Conservation (phyloP, 2,113 vertebrate genomes). For the Regulus satrapa region DNA sequence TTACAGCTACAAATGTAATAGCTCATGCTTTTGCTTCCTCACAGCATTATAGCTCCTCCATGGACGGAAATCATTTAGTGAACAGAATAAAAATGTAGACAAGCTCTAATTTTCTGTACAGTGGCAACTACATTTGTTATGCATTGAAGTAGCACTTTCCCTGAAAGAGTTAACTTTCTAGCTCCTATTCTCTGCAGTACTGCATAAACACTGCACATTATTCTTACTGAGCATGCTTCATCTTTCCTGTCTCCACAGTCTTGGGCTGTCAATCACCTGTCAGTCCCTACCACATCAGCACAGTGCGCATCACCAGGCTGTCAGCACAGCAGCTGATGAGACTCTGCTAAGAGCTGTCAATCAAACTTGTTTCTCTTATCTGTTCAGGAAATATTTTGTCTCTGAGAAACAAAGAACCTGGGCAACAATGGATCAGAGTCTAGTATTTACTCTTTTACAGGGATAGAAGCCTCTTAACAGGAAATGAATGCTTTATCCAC, state of each 20-base stretch:
- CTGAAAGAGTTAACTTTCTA: slow-evolving; percentile 65
- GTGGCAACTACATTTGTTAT: not conserved
- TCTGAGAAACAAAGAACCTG: slow-evolving; percentile 75
- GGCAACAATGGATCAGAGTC: slow-evolving; percentile 63
- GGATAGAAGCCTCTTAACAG: slow-evolving; percentile 6
- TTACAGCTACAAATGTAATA: slow-evolving; percentile 1
- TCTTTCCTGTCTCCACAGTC: slow-evolving; percentile 63
- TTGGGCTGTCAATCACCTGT: slow-evolving; percentile 79
- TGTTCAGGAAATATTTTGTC: slow-evolving; percentile 77
- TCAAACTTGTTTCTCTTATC: slow-evolving; percentile 77
- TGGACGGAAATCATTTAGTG: not conserved
- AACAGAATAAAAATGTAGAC: not conserved
- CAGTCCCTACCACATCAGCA: slow-evolving; percentile 73
- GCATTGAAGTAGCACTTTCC: not conserved
- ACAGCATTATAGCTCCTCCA: not conserved
- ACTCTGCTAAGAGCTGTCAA: slow-evolving; percentile 69
- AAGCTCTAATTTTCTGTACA: not conserved
- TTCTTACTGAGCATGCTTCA: slow-evolving; percentile 71
- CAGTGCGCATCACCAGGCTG: slow-evolving; percentile 69
- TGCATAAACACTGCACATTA: slow-evolving; percentile 65
- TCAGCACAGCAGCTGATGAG: slow-evolving; percentile 76
- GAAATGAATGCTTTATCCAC: slow-evolving; percentile 15
- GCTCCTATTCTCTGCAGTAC: slow-evolving; percentile 39
- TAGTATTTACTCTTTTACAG: slow-evolving; percentile 44
- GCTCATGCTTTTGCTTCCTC: not conserved